Base-by-base conservation (phyloP, 2,797 vertebrate species). In the Helicolenus hilgendorfi region DNA sequence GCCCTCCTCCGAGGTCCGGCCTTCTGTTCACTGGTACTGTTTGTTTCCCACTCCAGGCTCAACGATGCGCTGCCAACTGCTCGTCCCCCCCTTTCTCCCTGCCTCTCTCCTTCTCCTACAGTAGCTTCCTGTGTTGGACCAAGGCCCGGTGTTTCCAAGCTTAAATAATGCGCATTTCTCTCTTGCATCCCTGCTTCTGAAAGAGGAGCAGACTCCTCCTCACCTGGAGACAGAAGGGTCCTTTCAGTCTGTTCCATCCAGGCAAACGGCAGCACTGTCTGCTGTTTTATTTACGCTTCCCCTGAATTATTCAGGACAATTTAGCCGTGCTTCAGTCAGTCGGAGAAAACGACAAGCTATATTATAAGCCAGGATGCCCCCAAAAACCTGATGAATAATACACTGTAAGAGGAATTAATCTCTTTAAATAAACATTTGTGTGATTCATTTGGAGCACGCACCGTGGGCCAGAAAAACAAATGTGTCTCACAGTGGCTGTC, bases 281-380 rank as follows among this genome's bases (percentile, higher is more conserved):
- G 81, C 89, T 97, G 92, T 94, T 97, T 97, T 97, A 97, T 97
- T 97, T 96, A 96, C 96, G 31, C 68, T 31, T 1, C 27, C 55
- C 45, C 81, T 97, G 92, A 97, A 97, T 97, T 95, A 97, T 98
- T 97, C 93, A 97, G 92, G 80, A 88, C 95, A 94, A 96, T 97
- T 97, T 96, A 97, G 94, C 90, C 53, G 71, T 49, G 91, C 93
- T 94, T 95, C 94, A 97, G 94, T 96, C 95, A 94, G 91, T 69
- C 77, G 92, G 83, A 95, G 92, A 87, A 94, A 93, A 94, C 89
- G 92, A 96, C 95, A 96, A 93, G 94, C 90, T 79, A 92, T 95
- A 95, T 96, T 93, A 96, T 95, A 92, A 96, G 91, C 84, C 77
- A 89, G 86, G 92, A 92, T 94, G 94, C 91, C 89, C 94, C 93